Evolutionary conservation across 2,113 vertebrate genomes (phyloP).

Genomic region (Gadus chalcogrammus): DNA sequence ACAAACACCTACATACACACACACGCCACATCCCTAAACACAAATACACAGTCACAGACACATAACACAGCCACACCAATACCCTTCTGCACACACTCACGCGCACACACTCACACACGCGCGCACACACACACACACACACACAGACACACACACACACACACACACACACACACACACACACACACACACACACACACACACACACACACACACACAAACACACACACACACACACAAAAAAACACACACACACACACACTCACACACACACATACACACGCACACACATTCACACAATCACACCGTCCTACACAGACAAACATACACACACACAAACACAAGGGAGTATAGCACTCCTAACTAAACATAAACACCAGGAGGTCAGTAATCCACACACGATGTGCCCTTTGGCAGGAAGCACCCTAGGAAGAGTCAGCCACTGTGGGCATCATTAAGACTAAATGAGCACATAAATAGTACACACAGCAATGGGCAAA

Average conservation of each 20-base stretch:
- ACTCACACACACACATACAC: constrained; percentile 24
- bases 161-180: constrained; percentile 4
- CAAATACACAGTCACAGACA: no score
- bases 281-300: constrained; percentile 5
- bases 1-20: no score
- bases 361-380: constrained; percentile 59
- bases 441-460: constrained; percentile 68
- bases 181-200: constrained; percentile 11
- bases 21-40: no score
- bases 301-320: background rate
- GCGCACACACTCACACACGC: constrained; percentile 13
- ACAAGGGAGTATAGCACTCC: constrained; percentile 29
- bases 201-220: background rate
- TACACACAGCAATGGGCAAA: constrained; percentile 37
- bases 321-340: background rate
- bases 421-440: constrained; percentile 57
- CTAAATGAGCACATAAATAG: constrained; percentile 66
- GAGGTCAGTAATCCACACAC: constrained; percentile 71
- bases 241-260: background rate
- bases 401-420: constrained; percentile 75
- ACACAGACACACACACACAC: constrained; percentile 11
- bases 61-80: no score
- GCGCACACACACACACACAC: no score
- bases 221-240: constrained; percentile 23
- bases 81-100: constrained; percentile 30